Percentiles rank a stretch among this genome's conserved stretches.
Evolutionary conservation across 2,113 vertebrate genomes (phyloP).

Genomic region (Clarias batrachus): DNA sequence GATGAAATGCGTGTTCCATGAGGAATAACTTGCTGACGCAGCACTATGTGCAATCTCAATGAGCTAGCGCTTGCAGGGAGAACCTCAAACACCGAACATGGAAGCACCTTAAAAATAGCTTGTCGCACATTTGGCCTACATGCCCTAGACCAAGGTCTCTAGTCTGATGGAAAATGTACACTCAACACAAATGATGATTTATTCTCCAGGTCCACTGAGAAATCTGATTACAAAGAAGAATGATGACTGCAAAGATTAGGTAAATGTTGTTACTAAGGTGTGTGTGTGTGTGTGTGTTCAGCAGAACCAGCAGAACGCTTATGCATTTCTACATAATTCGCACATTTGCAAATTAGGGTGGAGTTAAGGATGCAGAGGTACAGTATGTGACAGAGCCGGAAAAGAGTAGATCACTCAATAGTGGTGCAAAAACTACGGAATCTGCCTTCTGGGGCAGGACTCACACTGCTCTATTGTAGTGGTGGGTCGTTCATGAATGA

Average conservation of each 20-base stretch:
- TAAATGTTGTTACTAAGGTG: not conserved
- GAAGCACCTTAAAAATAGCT: slow-evolving; percentile 18
- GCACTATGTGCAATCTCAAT: not conserved
- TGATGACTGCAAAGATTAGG: not conserved
- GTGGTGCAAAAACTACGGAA: not conserved
- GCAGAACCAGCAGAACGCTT: not conserved
- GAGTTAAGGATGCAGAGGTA: not conserved
- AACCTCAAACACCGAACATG: not conserved
- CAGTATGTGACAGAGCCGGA: not conserved
- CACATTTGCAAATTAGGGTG: not conserved
- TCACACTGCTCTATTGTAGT: not conserved
- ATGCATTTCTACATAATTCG: not conserved
- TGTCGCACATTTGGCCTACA: not conserved
- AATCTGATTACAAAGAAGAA: slow-evolving; percentile 13
- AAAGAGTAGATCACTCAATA: too few relatives aligned
- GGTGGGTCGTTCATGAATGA: too few relatives aligned
- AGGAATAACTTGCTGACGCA: not conserved
- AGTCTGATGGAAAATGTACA: slow-evolving; percentile 2
- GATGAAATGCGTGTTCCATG: slow-evolving; percentile 9
- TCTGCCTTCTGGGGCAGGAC: not conserved
- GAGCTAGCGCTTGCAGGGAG: not conserved
- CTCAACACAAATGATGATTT: slow-evolving; percentile 23
- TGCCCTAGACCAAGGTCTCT: not conserved
- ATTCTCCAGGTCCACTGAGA: slow-evolving; percentile 19
- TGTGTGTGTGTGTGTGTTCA: not conserved